Base-by-base conservation (phyloP, 2,113 vertebrate genomes). In the Sylvicapra grimmia region DNA sequence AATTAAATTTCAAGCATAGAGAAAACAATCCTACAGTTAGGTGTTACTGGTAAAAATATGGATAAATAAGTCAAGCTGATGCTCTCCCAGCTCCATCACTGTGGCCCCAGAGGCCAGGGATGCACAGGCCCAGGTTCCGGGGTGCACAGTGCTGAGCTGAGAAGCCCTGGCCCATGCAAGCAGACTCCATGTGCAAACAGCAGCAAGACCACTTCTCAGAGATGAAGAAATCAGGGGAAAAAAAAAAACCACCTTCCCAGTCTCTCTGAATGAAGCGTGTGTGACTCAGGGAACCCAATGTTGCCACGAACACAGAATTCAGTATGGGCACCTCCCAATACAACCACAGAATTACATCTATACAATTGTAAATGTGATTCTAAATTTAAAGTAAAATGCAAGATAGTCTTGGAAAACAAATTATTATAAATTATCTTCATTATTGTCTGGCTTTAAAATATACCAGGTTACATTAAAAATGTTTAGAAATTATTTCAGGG, bases 101-200 rank as follows among this genome's bases (percentile, higher is more conserved):
- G 19, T n/a, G 7, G 44, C 36, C 40, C 25, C 9, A 10, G 18
- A 83, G 53, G 40, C 13, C 51, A 33, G 27, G 31, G 19, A 25
- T 1, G 25, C 7, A 0, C 0, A 9, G 36, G 25, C 36, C n/a
- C 61, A 3, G 13, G 10, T n/a, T 27, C 51, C 0, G 0, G 40
- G 31, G n/a, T 1, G 15, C 21, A 7, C 3, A 7, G 88, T 5
- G 21, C 7, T 2, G 33, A 83, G 13, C 51, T 25, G n/a, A 33
- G 85, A 19, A 59, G 23, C 25, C 23, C 9, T 1, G 1, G 33
- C 40, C 51, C 40, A 51, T 1, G 16, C 19, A 51, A 25, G 49
- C 5, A 5, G 16, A 31, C 51, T 19, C 33, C 87, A 27, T 2
- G 3, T 23, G 2, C 56, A 33, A 80, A 16, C 10, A 25, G 49